Conservation (phyloP, 2,113 vertebrate genomes). For the Hucho hucho region DNA sequence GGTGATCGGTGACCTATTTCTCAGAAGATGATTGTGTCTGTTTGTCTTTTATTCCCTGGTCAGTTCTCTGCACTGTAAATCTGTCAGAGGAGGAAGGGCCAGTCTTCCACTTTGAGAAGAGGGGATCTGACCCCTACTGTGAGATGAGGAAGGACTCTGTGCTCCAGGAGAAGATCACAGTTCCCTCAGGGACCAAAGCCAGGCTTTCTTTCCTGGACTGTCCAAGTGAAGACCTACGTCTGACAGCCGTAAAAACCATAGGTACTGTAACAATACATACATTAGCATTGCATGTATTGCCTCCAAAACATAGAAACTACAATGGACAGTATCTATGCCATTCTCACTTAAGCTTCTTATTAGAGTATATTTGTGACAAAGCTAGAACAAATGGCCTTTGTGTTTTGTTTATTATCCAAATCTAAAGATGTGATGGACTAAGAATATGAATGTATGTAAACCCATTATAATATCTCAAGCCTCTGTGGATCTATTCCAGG, state of each 20-base stretch:
- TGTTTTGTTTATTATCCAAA: too few species aligned
- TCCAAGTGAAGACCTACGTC: slow-evolving; percentile 70
- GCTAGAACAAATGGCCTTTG: too few species aligned
- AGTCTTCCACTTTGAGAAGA: slow-evolving; percentile 75
- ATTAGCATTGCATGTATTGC: background rate
- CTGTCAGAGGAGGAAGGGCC: slow-evolving; percentile 67
- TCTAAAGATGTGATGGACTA: too few species aligned
- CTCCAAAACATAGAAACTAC: background rate
- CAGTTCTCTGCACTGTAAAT: slow-evolving; percentile 77
- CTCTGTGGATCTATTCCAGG: slow-evolving; percentile 23
- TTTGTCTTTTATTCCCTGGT: slow-evolving; percentile 14
- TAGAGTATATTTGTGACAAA: too few species aligned
- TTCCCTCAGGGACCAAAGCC: slow-evolving; percentile 68
- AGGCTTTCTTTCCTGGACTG: slow-evolving; percentile 85
- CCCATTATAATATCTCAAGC: too few species aligned
- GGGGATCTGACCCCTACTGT: slow-evolving; percentile 63
- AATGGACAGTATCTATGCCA: too few species aligned
- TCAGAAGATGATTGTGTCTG: slow-evolving; percentile 1
- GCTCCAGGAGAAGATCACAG: slow-evolving; percentile 66
- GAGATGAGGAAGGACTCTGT: slow-evolving; percentile 79
- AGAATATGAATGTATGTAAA: too few species aligned
- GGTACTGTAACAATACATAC: slow-evolving; percentile 39
- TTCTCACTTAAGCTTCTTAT: too few species aligned
- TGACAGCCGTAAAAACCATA: slow-evolving; percentile 75
- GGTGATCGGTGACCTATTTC: background rate